Conservation (phyloP, 2,888 invertebrate species). For the Chirona hameri region DNA sequence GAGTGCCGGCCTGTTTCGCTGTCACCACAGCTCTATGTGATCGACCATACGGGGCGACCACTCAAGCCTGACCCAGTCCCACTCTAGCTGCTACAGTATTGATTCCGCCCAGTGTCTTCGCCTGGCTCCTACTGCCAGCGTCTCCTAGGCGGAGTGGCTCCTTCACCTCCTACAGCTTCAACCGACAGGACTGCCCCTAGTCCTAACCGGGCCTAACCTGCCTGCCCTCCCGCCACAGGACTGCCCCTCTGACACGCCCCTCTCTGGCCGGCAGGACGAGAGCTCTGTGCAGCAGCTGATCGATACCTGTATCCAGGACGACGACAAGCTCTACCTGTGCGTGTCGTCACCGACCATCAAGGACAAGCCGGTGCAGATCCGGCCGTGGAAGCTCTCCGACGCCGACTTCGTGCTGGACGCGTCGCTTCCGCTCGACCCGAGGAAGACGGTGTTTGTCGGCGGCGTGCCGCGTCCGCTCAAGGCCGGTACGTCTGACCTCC, state of each 20-base stretch:
- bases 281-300: constrained; percentile 94
- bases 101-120: too few relatives aligned
- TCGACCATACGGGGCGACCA: too few relatives aligned
- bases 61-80: too few relatives aligned
- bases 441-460: constrained; percentile 98
- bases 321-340: constrained; percentile 94
- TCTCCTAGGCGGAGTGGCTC: too few relatives aligned
- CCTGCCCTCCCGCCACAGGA: background rate
- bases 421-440: constrained; percentile 92
- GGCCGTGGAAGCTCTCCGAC: constrained; percentile 95
- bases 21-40: too few relatives aligned
- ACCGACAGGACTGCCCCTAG: background rate
- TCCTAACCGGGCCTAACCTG: background rate
- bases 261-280: constrained; percentile 68
- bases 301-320: constrained; percentile 95
- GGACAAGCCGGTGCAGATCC: constrained; percentile 97
- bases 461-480: constrained; percentile 97
- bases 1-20: too few relatives aligned
- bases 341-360: constrained; percentile 98
- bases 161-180: too few relatives aligned
- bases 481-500: constrained; percentile 63
- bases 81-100: too few relatives aligned
- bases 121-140: too few relatives aligned
- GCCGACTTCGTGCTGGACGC: constrained; percentile 97
- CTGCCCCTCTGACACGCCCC: background rate